phyloP scores from a whole-genome alignment of 2,888 invertebrate genomes.

The Lithophane semibrunnea region DNA sequence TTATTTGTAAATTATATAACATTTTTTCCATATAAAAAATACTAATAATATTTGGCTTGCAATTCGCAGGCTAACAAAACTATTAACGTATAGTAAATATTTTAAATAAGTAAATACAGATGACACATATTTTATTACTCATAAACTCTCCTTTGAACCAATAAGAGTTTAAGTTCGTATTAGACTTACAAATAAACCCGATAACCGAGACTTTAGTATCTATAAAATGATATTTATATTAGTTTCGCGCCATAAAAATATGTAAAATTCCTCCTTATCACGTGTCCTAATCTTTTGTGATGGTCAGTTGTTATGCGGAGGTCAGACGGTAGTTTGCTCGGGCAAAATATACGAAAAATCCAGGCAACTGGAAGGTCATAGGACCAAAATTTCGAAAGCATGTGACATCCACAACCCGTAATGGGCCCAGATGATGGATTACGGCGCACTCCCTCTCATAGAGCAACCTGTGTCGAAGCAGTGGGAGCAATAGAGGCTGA shows the following conservation, averaged over 20 bases:
- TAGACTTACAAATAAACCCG: constrained; percentile 43
- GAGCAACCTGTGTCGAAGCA: background rate
- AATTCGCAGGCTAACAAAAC: constrained; percentile 67
- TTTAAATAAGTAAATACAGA: constrained; percentile 64
- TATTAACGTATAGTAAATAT: constrained; percentile 68
- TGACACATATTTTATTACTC: constrained; percentile 64
- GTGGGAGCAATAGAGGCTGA: background rate
- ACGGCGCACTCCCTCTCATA: background rate
- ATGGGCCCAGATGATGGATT: background rate
- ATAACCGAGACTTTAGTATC: constrained; percentile 39
- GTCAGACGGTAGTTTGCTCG: constrained; percentile 23
- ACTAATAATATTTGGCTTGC: constrained; percentile 65
- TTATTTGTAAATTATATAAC: constrained; percentile 49
- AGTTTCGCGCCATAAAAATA: constrained; percentile 29
- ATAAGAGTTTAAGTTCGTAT: constrained; percentile 56
- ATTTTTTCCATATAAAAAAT: constrained; percentile 46
- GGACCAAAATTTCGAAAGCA: background rate
- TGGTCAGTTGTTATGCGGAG: constrained; percentile 15
- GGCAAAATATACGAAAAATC: constrained; percentile 3
- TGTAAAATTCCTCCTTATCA: constrained; percentile 43
- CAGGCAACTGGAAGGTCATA: background rate
- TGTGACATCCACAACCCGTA: background rate
- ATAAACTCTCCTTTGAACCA: constrained; percentile 59
- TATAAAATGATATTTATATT: constrained; percentile 48
- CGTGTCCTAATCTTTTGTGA: constrained; percentile 35